These are phyloP conservation scores for Hyposoter dolosus DNA, from an alignment of 2,888 invertebrate species.

Conservation along the genomic window DNA sequence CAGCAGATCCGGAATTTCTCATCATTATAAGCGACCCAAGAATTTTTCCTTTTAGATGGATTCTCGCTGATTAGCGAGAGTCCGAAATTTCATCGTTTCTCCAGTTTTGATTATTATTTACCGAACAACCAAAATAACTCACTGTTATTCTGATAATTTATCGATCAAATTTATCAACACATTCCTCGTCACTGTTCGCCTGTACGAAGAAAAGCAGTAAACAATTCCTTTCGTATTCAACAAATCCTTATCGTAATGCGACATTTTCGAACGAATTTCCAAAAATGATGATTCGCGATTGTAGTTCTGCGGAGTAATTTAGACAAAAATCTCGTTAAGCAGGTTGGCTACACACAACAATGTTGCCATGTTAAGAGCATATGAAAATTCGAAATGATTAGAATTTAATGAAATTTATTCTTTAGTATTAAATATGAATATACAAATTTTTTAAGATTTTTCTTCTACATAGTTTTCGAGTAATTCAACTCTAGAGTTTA, in stretches of 20 bases:
- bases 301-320: neutral
- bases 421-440: no score
- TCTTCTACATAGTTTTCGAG: no score
- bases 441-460: no score
- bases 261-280: neutral
- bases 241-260: neutral
- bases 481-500: no score
- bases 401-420: no score
- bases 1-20: neutral
- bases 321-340: neutral
- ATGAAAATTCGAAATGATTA: no score
- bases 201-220: neutral
- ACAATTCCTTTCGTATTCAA: neutral
- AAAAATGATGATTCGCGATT: neutral
- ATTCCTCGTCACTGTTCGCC: neutral
- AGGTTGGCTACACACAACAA: no score
- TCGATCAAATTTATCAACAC: conserved; percentile 1
- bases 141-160: conserved; percentile 6
- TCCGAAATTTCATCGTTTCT: conserved; percentile 8
- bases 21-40: neutral
- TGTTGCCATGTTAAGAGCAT: no score
- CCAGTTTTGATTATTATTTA: neutral
- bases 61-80: neutral
- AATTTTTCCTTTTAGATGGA: neutral
- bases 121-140: neutral